Conservation (phyloP, 1,140 invertebrate species). For the Drosophila cardini region DNA sequence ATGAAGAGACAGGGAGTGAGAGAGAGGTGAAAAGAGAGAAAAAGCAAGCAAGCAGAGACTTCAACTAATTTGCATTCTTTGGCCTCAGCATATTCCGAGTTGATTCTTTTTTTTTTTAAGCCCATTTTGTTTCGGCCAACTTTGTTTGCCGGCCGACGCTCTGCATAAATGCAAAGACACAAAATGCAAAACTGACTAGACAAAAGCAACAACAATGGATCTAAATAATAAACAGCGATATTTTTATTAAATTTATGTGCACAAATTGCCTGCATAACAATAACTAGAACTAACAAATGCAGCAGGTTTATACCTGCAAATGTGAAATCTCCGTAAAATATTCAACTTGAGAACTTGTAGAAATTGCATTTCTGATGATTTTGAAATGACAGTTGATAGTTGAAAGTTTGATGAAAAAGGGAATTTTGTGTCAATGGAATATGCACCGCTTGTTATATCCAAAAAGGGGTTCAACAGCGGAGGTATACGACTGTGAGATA, state of each 20-base stretch:
- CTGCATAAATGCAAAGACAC: slow-evolving; percentile 63
- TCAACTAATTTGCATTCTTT: slow-evolving; percentile 42
- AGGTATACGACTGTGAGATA: no score
- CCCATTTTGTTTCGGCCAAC: slow-evolving; percentile 1
- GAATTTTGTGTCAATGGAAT: background rate
- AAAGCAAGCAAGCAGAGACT: background rate
- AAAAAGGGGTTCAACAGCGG: no score
- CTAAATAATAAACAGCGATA: slow-evolving; percentile 43
- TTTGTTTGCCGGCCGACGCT: slow-evolving; percentile 64
- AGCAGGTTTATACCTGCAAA: slow-evolving; percentile 47
- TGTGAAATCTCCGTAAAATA: slow-evolving; percentile 4
- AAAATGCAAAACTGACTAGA: slow-evolving; percentile 35
- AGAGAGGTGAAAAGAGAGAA: background rate
- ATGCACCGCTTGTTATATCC: background rate
- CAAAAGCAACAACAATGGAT: slow-evolving; percentile 5
- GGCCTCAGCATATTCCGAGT: slow-evolving; percentile 65
- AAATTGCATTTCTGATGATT: slow-evolving; percentile 16
- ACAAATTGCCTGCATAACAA: slow-evolving; percentile 41
- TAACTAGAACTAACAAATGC: slow-evolving; percentile 29
- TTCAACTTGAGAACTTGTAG: no score
- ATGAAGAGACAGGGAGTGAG: background rate
- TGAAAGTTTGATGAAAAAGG: background rate
- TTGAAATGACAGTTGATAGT: slow-evolving; percentile 19
- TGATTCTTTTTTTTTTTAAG: slow-evolving; percentile 22
- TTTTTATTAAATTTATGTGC: slow-evolving; percentile 55